These are phyloP conservation scores for Lordiphosa andalusiaca DNA, from an alignment of 2,888 invertebrate species.

Conservation along the genomic window DNA sequence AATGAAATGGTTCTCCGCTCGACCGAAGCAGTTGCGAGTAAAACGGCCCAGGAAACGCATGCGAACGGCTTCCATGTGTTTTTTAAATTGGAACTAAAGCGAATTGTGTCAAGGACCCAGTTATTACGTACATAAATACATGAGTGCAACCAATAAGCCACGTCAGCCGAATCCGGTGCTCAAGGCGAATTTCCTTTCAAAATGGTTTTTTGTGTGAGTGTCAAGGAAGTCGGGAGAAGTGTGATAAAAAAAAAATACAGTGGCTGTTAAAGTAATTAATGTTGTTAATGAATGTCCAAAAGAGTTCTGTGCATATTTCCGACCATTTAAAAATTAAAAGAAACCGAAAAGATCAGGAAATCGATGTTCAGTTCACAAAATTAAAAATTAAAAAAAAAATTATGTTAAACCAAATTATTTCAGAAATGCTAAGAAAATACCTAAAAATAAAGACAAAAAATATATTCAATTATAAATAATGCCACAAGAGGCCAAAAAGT, in stretches of 20 bases:
- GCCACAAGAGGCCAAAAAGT: too few relatives aligned
- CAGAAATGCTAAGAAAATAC: too few relatives aligned
- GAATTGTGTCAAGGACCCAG: constrained; percentile 20
- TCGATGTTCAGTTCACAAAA: too few relatives aligned
- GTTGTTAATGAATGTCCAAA: too few relatives aligned
- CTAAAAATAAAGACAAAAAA: too few relatives aligned
- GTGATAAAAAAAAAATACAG: background rate
- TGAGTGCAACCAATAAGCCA: constrained; percentile 65
- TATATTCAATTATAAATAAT: too few relatives aligned
- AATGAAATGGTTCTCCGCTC: constrained; percentile 41
- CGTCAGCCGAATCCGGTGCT: constrained; percentile 84
- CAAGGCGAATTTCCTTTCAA: constrained; percentile 84
- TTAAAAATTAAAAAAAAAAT: too few relatives aligned
- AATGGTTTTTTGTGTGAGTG: constrained; percentile 85
- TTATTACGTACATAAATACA: constrained; percentile 20
- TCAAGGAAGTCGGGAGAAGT: constrained; percentile 38
- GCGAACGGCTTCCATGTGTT: constrained; percentile 8
- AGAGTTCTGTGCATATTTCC: too few relatives aligned
- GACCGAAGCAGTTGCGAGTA: constrained; percentile 47
- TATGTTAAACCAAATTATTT: too few relatives aligned
- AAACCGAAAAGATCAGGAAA: too few relatives aligned
- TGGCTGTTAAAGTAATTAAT: background rate
- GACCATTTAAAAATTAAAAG: too few relatives aligned
- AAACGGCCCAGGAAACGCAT: constrained; percentile 40
- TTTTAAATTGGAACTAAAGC: background rate